A percentile compares a stretch with the other conserved stretches of the same genome.
Conservation (phyloP, 2,888 invertebrate species). For the Tetragonula carbonaria region DNA sequence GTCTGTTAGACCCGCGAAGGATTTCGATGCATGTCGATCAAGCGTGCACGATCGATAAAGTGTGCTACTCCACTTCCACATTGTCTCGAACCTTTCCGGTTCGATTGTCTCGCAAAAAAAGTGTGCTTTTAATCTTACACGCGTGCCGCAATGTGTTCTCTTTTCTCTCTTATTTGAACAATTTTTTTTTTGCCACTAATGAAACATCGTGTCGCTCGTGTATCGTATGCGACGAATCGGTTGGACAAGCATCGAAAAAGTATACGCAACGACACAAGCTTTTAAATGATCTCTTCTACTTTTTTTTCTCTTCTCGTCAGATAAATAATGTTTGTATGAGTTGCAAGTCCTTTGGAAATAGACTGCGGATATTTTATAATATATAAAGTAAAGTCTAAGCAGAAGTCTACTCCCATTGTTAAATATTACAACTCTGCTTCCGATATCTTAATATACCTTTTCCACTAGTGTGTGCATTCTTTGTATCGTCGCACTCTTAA, state of each 20-base stretch:
- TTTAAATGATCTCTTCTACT: not conserved
- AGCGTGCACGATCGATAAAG: conserved; percentile 21
- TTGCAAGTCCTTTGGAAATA: too few species aligned
- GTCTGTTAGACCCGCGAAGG: conserved; percentile 38
- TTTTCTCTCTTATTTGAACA: not conserved
- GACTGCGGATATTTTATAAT: too few species aligned
- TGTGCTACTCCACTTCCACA: conserved; percentile 12
- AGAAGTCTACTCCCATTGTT: too few species aligned
- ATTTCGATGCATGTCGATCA: conserved; percentile 49
- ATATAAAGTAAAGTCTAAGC: too few species aligned
- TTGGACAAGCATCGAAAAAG: not conserved
- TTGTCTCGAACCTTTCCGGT: conserved; percentile 39
- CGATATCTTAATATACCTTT: too few species aligned
- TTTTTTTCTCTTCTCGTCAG: fast-evolving
- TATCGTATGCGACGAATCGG: conserved; percentile 1
- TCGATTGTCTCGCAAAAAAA: conserved; percentile 10
- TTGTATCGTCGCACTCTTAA: too few species aligned
- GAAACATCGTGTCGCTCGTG: not conserved
- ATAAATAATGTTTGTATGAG: too few species aligned
- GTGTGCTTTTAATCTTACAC: conserved; percentile 10
- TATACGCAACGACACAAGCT: not conserved
- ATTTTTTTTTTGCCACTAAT: not conserved
- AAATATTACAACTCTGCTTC: too few species aligned
- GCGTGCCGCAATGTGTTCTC: not conserved
- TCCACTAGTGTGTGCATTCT: too few species aligned